Percentiles rank a stretch among this genome's conserved stretches.
phyloP scores from a whole-genome alignment of 64 coral and sea anemone species.

The Pocillopora damicornis region DNA sequence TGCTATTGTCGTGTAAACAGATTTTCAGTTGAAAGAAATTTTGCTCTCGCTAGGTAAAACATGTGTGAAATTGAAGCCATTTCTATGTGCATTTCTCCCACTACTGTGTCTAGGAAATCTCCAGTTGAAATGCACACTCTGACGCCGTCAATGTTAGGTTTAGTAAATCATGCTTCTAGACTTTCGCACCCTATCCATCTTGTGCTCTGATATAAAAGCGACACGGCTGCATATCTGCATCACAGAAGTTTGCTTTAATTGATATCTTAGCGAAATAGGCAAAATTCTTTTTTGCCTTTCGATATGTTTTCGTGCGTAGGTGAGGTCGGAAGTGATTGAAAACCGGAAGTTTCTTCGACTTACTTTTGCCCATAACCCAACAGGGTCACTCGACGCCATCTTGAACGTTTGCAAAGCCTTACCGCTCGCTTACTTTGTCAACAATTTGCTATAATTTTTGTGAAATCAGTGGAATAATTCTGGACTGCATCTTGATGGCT shows the following conservation, averaged over 20 bases:
- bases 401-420: neutral
- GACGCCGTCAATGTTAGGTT: no score
- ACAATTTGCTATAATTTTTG: neutral
- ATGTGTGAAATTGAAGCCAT: slow-evolving; percentile 17
- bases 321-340: neutral
- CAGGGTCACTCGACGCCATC: neutral
- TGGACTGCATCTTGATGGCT: slow-evolving; percentile 15
- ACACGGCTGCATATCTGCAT: no score
- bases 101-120: neutral
- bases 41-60: slow-evolving; percentile 30
- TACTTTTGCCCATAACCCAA: neutral
- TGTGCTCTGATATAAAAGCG: neutral
- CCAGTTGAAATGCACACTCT: neutral
- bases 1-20: slow-evolving; percentile 39
- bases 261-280: neutral
- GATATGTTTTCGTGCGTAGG: neutral
- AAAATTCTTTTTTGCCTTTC: neutral
- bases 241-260: neutral
- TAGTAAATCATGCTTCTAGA: neutral
- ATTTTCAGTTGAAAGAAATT: slow-evolving; percentile 23
- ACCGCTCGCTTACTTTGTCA: neutral
- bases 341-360: slow-evolving; percentile 11
- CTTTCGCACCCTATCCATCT: neutral
- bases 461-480: neutral
- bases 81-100: neutral